Base-by-base conservation (phyloP, 1,140 invertebrate genomes). In the Choristoneura fumiferana region DNA sequence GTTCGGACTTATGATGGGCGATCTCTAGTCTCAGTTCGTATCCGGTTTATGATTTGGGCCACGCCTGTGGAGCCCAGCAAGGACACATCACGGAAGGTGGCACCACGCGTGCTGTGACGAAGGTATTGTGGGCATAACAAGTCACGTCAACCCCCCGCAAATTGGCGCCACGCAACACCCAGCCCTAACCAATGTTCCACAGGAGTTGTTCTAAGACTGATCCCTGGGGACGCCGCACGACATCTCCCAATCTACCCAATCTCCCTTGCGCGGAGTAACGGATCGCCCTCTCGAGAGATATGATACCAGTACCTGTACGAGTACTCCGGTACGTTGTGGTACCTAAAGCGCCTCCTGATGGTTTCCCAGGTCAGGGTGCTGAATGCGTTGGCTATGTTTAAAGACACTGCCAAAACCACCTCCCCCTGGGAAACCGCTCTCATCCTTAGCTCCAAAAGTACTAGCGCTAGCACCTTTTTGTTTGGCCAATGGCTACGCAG, bases 161-260 rank as follows among this genome's bases (percentile, higher is more conserved):
- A 13, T 57, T 54, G 1, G 8, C 17, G 34, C 72, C 34, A 3
- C 62, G 53, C 1, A 80, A 65, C 8, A 75, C 53, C 22, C 39
- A 70, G 49, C 80, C 69, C 13, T 72, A 78, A 8, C 63, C 40
- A 3, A 80, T 34, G 62, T 77, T 73, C 71, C 75, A 82, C 40
- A 82, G 58, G 3, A 63, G 34, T 0, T 72, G 74, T 3, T 75
- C 78, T 0, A 81, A 49, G 3, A 81, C 68, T 12, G 69, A 76
- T 1, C 75, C 67, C 60, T 81, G 73, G 74, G 62, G 8, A 35
- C 57, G 39, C 64, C 60, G 17, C 34, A 36, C 15, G 15, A 12
- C 49, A 54, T 34, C 10, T 13, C 40, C 13, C 40, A 8, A 2
- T 45, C 10, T 4, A 4, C 15, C 15, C 40, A 13, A 4, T 15